Evolutionary conservation across 1,140 invertebrate genomes (phyloP).

Genomic region (Calosoma granatense): DNA sequence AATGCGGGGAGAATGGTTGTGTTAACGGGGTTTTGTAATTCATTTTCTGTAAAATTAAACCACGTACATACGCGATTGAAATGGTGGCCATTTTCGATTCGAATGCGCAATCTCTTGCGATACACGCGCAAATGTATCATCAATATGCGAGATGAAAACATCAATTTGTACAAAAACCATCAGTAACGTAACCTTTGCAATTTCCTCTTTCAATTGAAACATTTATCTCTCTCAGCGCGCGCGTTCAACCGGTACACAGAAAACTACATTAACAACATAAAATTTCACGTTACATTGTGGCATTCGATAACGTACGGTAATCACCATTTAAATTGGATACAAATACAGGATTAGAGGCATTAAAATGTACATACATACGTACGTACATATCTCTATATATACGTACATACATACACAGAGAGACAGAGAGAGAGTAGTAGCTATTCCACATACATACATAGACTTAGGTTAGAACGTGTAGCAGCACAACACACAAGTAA

Average conservation of each 20-base stretch:
- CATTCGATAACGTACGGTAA: not conserved
- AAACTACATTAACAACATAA: not conserved
- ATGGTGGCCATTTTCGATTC: not conserved
- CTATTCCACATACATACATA: too few species aligned
- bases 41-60: conserved; percentile 1
- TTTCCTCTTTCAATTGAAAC: not conserved
- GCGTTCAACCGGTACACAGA: too few species aligned
- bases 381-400: too few species aligned
- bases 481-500: too few species aligned
- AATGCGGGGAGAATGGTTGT: too few species aligned
- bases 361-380: not conserved
- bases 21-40: too few species aligned
- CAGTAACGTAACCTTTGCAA: not conserved
- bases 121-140: not conserved
- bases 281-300: not conserved
- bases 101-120: not conserved
- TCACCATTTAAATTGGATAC: conserved; percentile 1
- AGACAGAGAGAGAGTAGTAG: too few species aligned
- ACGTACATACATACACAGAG: too few species aligned
- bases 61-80: not conserved
- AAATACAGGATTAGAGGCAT: not conserved
- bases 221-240: conserved; percentile 1
- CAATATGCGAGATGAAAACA: not conserved
- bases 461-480: too few species aligned
- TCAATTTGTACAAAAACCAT: conserved; percentile 1